Evolutionary conservation across 2,888 invertebrate species (phyloP), one percentile per base, ranked within the genome.

Genomic region (Leptogaster cylindrica): DNA sequence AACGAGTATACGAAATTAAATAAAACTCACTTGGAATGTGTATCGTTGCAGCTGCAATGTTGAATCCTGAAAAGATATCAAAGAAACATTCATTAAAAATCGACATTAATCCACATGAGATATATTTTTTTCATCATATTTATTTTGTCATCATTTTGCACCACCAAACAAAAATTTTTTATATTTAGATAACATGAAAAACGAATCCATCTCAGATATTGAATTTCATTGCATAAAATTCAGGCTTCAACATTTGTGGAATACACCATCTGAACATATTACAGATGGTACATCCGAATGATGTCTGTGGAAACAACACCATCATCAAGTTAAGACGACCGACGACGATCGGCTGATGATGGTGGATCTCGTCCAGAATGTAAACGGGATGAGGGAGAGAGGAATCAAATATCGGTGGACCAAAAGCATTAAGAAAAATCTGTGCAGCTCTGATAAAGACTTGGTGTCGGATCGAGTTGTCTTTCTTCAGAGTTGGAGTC

Each of bases 401-500:
- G 44, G 31, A 20, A 5, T 31, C 41, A 64, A n/a, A 28, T 6
- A 46, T 10, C 46, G 14, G n/a, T 18, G 33, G n/a, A n/a, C n/a
- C n/a, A 36, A 33, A 14, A 31, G 39, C 39, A 39, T 3, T 41
- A 36, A 55, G 55, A 44, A 61, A 44, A 58, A 61, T 28, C 27
- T 18, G 41, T 61, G 61, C 61, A 44, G 61, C 27, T 61, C 61
- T 61, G 61, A 44, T 61, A 61, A 61, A 61, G 61, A 44, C 20
- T 61, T 16, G n/a, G 18, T 65, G 46, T 50, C 55, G 44, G 44
- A 65, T 65, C 65, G 44, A 50, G 64, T 65, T 65, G 58, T 48
- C 52, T 65, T 68, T 68, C 28, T 51, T 50, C 39, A 51, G 58
- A 41, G 44, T 50, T 58, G 44, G 39, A 41, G 65, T 66, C 65